Evolutionary conservation across 2,113 vertebrate species (phyloP).

Genomic region (Xerus inauris): DNA sequence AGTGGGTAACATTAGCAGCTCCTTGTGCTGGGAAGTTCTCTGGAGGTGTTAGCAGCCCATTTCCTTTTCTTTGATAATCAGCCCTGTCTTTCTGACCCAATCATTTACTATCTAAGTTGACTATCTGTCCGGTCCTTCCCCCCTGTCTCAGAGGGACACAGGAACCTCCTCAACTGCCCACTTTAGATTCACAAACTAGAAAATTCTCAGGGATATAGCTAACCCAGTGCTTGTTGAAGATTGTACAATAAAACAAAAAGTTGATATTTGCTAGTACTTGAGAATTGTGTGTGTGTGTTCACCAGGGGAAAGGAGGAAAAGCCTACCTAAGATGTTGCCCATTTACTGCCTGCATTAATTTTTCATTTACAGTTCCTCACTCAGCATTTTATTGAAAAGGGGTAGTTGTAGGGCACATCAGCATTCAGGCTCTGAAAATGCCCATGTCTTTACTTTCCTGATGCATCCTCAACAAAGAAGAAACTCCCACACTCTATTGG

Average conservation of each 20-base stretch:
- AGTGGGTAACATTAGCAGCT: too few species aligned
- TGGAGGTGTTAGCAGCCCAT: too few species aligned
- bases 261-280: constrained; percentile 31
- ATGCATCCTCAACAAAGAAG: not conserved
- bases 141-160: not conserved
- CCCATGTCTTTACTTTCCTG: not conserved
- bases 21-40: too few species aligned
- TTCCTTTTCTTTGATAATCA: too few species aligned
- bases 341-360: not conserved
- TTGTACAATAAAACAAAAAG: constrained; percentile 21
- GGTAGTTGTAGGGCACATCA: not conserved
- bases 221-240: not conserved
- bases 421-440: constrained; percentile 16
- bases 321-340: not conserved
- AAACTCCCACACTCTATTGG: not conserved
- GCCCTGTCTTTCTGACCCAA: too few species aligned
- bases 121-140: too few species aligned
- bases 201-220: constrained; percentile 17
- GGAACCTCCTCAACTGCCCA: not conserved
- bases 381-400: constrained; percentile 4
- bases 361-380: not conserved
- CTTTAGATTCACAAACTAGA: constrained; percentile 24
- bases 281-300: not conserved
- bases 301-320: not conserved
- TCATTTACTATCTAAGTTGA: too few species aligned